Evolutionary conservation across 2,113 vertebrate genomes (phyloP), one percentile per base, ranked within the genome.

Genomic region (Dendropsophus ebraccatus): DNA sequence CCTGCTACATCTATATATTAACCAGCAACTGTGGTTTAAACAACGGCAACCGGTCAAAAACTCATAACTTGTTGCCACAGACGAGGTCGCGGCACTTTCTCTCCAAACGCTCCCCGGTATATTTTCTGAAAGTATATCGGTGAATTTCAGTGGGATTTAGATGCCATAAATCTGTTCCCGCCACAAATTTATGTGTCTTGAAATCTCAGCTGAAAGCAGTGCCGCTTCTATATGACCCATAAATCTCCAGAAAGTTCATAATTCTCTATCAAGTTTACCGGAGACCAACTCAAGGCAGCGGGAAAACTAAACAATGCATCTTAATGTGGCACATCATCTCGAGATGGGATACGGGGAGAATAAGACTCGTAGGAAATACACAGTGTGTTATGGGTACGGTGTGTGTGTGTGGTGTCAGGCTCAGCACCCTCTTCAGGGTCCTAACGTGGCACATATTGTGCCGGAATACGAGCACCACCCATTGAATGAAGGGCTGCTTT

Each of bases 241-340:
- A 81, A 65, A 81, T 81, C 65, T 81, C 58, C 65, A 47, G 6
- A 37, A 65, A 65, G 78, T 62, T 62, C 78, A 81, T 81, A 81
- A 81, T 81, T 81, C 78, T 81, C 56, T 13, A 81, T 81, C 78
- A 81, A 45, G 78, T 81, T 81, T 58, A 5, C 47, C 52, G 11
- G 58, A 62, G 78, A 47, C 35, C 78, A 25, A 25, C 23, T 47
- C 13, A 28, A 65, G 37, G 78, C 78, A 62, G 58, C 4, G n/a
- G 56, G 30, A 13, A 25, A 25, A 81, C 47, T 65, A 81, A 81
- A 81, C 78, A 81, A 81, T 81, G 78, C 78, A 81, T 81, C n/a
- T 47, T 81, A 81, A 81, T 81, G 78, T 25, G 8, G 41, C 37
- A 6, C 37, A 5, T 81, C 37, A 5, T 81, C 78, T 65, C 19